Evolutionary conservation across 1,140 invertebrate species (phyloP).

Genomic region (Aphaenogaster floridana): DNA sequence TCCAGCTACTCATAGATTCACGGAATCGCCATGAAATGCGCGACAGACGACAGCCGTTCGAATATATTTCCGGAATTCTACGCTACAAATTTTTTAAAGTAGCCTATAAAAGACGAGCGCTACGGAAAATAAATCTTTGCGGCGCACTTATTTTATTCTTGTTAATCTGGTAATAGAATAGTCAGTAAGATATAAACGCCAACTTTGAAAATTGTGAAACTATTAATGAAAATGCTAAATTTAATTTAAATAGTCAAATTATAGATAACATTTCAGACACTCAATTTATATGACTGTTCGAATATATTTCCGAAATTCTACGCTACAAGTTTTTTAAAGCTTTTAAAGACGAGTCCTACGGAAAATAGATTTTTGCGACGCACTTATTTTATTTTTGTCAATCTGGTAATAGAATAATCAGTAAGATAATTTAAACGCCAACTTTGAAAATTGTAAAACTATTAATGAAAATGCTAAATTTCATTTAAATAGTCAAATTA

Average conservation of each 20-base stretch:
- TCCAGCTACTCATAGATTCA: conserved; percentile 17
- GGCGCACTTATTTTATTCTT: not conserved
- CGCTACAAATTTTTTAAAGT: not conserved
- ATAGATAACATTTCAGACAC: not conserved
- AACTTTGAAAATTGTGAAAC: not conserved
- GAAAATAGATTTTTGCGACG: too few relatives aligned
- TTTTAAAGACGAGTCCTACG: too few relatives aligned
- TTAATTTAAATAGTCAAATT: too few relatives aligned
- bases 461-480: too few relatives aligned
- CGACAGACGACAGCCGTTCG: not conserved
- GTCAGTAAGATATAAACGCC: not conserved
- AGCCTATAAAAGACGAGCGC: not conserved
- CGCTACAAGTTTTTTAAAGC: too few relatives aligned
- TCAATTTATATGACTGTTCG: not conserved
- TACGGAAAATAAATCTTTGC: not conserved
- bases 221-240: not conserved
- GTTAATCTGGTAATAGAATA: not conserved
- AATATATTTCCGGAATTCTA: not conserved
- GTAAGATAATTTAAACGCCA: not conserved
- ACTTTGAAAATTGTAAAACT: too few relatives aligned
- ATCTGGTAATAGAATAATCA: not conserved
- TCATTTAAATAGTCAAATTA: too few relatives aligned
- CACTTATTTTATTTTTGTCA: too few relatives aligned
- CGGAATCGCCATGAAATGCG: conserved; percentile 1
- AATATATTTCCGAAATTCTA: too few relatives aligned